Percentiles rank a stretch among this genome's conserved stretches.
Evolutionary conservation across 2,113 vertebrate genomes (phyloP).

Genomic region (Microcebus lehilahytsara): DNA sequence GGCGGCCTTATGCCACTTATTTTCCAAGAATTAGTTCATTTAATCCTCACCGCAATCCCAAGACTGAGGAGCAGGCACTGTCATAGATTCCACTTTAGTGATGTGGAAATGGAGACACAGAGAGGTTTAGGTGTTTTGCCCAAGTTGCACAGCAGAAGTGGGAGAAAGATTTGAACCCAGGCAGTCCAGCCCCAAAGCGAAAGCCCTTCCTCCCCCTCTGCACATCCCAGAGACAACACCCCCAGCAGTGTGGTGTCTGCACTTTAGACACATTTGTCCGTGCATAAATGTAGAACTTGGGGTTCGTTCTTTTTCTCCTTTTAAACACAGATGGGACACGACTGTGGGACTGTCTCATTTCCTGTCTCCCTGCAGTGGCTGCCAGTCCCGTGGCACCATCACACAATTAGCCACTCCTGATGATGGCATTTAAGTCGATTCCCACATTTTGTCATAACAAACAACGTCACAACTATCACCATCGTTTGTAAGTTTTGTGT

Average conservation of each 20-base stretch:
- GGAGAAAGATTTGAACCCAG: neutral
- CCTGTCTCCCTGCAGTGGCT: too few relatives aligned
- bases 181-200: neutral
- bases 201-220: neutral
- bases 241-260: too few relatives aligned
- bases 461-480: too few relatives aligned
- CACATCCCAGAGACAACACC: neutral
- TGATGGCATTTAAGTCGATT: neutral
- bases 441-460: neutral
- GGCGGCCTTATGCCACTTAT: neutral
- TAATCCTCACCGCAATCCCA: neutral
- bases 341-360: neutral
- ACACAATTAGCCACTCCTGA: neutral
- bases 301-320: neutral
- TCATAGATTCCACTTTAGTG: neutral
- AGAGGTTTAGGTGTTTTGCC: neutral
- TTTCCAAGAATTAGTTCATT: neutral
- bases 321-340: neutral
- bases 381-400: neutral
- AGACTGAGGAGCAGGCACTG: neutral
- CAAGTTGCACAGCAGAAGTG: neutral
- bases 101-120: neutral
- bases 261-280: neutral
- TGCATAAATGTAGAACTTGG: neutral
- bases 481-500: neutral